Base-by-base conservation (phyloP, 1,140 invertebrate species). In the Drosophila bocqueti region DNA sequence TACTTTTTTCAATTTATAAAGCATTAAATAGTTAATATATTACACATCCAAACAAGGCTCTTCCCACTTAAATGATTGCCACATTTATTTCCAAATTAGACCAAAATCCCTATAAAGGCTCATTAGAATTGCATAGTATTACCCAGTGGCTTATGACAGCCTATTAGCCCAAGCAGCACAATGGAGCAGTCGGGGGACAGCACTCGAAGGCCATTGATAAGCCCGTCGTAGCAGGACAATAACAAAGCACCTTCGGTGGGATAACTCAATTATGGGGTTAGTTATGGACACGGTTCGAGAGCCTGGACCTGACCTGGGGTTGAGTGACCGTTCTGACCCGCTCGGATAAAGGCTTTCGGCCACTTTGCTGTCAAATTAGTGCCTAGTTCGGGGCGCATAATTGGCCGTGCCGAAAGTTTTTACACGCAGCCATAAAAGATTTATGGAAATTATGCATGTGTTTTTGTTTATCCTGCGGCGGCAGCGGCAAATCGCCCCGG, bases 401-500 rank as follows among this genome's bases (percentile, higher is more conserved):
- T 90, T 89, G 85, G 85, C 73, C 77, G 15, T 42, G 52, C 69
- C 68, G 36, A 78, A 81, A 81, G 38, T 90, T 87, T 87, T 81
- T 84, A 81, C 85, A 81, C 81, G 69, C 74, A 66, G 69, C 71
- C 71, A 85, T 85, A 76, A 90, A 90, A 89, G 85, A 89, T 89
- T 89, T 89, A 89, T 89, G 85, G 85, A 89, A 89, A 89, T 89
- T 81, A 89, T 89, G 85, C 85, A 89, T 89, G 85, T 80, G 60
- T 77, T 86, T 73, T 80, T 73, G 76, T 83, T 83, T 83, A 74
- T 83, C 71, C 59, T 63, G 52, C 61, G 61, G 64, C 38, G 24
- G 16, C 49, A 67, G 61, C 55, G 34, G 46, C 31, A 54, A 57
- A 69, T 47, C 58, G 58, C 40, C 40, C 45, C 21, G 73, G 83